phyloP scores from a whole-genome alignment of 2,113 vertebrate genomes.

The Gadus macrocephalus region DNA sequence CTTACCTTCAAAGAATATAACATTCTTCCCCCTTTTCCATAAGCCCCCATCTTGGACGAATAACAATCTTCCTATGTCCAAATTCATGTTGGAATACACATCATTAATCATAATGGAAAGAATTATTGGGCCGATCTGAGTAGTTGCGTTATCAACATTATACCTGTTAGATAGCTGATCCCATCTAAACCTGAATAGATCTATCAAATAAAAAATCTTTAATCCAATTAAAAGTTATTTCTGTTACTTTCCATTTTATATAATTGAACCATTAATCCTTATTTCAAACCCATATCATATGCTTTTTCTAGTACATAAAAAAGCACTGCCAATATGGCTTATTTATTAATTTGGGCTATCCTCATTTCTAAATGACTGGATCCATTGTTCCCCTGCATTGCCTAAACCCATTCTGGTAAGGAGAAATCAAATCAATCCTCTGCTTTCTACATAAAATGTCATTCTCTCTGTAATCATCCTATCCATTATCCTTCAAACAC shows the following conservation, averaged over 20 bases:
- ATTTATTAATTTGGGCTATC: slow-evolving; percentile 6
- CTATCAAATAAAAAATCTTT: slow-evolving; percentile 6
- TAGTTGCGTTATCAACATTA: not conserved
- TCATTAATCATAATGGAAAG: not conserved
- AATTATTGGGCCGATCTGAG: not conserved
- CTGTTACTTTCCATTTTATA: not conserved
- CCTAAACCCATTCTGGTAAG: slow-evolving; percentile 8
- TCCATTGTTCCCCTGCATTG: not conserved
- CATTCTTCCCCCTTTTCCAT: not conserved
- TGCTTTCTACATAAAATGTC: not conserved
- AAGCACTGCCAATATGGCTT: not conserved
- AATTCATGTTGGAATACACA: not conserved
- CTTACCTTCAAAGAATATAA: not conserved
- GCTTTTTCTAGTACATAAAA: slow-evolving; percentile 5
- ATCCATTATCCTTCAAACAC: no score
- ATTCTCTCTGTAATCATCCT: slow-evolving; percentile 1
- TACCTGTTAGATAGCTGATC: not conserved
- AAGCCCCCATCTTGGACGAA: not conserved
- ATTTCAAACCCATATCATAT: slow-evolving; percentile 5
- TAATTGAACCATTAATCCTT: slow-evolving; percentile 1
- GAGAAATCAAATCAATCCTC: not conserved
- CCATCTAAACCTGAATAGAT: not conserved
- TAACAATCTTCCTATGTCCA: not conserved
- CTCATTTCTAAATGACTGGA: not conserved
- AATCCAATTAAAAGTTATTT: not conserved